Conservation (phyloP, 2,888 invertebrate species). For the Oxytorus armatus region DNA sequence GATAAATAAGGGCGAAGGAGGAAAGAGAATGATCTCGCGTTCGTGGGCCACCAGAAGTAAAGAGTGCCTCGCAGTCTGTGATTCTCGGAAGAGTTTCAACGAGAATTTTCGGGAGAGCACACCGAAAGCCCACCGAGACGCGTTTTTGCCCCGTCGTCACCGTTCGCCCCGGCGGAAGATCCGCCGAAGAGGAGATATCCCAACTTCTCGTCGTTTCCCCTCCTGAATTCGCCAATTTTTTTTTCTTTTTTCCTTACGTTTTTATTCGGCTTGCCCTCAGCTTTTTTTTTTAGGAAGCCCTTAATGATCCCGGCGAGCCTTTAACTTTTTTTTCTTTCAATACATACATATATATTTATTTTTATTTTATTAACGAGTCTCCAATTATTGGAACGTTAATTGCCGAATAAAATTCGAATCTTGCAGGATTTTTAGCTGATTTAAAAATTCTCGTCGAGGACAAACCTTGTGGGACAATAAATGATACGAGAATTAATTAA, state of each 20-base stretch:
- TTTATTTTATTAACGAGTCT: conserved; percentile 13
- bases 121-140: conserved; percentile 70
- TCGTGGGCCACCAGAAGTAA: conserved; percentile 66
- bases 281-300: conserved; percentile 7
- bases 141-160: conserved; percentile 76
- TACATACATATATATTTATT: not conserved
- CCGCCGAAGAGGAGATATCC: conserved; percentile 35
- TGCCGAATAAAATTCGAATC: not conserved
- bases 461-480: no score
- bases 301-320: conserved; percentile 29
- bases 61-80: conserved; percentile 72
- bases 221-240: conserved; percentile 24
- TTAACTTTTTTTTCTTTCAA: conserved; percentile 22
- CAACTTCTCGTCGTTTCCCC: not conserved
- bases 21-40: conserved; percentile 49
- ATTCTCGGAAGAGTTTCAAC: conserved; percentile 81
- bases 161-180: conserved; percentile 63
- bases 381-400: conserved; percentile 20
- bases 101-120: conserved; percentile 61
- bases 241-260: conserved; percentile 7
- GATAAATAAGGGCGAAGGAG: conserved; percentile 69
- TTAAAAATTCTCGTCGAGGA: not conserved
- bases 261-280: conserved; percentile 4
- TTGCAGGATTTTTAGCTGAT: not conserved
- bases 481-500: no score